These are phyloP conservation scores for Hyperoplus immaculatus DNA, from an alignment of 2,797 vertebrate species.

Conservation along the genomic window DNA sequence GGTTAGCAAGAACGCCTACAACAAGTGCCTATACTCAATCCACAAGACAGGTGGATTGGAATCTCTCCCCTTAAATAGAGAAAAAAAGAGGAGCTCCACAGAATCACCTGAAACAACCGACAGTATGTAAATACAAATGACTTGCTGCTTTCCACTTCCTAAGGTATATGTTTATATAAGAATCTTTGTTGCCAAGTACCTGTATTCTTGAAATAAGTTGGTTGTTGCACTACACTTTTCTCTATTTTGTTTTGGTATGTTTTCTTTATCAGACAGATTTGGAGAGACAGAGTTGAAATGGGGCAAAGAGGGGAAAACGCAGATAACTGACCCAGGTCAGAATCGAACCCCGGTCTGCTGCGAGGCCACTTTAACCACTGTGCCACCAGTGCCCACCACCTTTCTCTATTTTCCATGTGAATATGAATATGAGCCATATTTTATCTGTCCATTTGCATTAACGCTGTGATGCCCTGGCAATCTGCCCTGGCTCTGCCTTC, in stretches of 20 bases:
- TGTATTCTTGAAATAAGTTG: neutral
- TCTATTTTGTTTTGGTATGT: neutral
- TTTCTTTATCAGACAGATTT: no score
- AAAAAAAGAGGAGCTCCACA: neutral
- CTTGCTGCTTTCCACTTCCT: neutral
- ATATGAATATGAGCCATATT: constrained; percentile 16
- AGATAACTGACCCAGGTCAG: no score
- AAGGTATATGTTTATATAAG: no score
- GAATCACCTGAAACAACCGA: neutral
- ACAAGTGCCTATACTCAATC: neutral
- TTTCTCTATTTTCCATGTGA: neutral
- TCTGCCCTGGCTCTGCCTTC: constrained; percentile 5
- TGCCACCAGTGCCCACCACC: no score
- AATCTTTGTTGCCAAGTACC: neutral
- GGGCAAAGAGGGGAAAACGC: no score
- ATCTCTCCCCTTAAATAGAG: neutral
- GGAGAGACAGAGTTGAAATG: no score
- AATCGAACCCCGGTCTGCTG: no score
- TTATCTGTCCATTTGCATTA: constrained; percentile 11
- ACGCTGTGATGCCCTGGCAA: neutral
- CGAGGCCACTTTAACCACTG: no score
- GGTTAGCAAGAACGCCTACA: neutral
- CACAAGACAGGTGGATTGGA: neutral
- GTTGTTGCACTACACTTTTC: neutral
- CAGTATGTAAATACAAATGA: neutral